Base-by-base conservation (phyloP, 2,888 invertebrate species). In the Octonoba sinensis region DNA sequence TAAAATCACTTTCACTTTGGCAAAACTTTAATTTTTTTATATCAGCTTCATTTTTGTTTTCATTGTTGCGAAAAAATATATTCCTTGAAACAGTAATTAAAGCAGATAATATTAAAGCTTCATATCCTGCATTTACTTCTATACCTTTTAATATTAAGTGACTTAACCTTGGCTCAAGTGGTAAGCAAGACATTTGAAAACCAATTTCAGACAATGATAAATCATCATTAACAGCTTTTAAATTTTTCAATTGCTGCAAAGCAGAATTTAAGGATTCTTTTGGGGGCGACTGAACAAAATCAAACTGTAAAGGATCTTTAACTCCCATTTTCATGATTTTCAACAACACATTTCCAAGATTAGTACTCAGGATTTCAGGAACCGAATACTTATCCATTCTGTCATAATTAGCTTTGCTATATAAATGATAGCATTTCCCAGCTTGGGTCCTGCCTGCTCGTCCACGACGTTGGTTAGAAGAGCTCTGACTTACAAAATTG, bases 401-500 rank as follows among this genome's bases (percentile, higher is more conserved):
- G 79, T 86, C 72, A 83, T 86, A 89, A 18, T 86, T 86, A n/a
- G 85, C 84, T 66, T 87, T 85, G 11, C 86, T 86, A 83, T 88
- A 89, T 13, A 89, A 85, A 44, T 88, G 85, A 84, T 86, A 88
- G 83, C 89, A 89, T 74, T 85, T 86, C 0, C 89, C 89, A 8
- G 86, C 82, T 18, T 86, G 86, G 8, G 87, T 88, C 75, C 89
- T 85, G 16, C 89, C 89, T 15, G 89, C 89, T 75, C 89, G 85
- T 8, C 89, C 89, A 84, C 87, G 88, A 8, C 89, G 86, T 83
- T 89, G 89, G 46, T 89, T 87, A 6, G 89, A 88, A 3, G 88
- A 88, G 66, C 88, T 88, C 82, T 86, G 86, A 67, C 87, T 88
- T 4, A 87, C 86, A 64, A 85, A 82, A 16, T 82, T 83, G 4